Conservation (phyloP, 2,113 vertebrate genomes). For the Heliornis fulica region DNA sequence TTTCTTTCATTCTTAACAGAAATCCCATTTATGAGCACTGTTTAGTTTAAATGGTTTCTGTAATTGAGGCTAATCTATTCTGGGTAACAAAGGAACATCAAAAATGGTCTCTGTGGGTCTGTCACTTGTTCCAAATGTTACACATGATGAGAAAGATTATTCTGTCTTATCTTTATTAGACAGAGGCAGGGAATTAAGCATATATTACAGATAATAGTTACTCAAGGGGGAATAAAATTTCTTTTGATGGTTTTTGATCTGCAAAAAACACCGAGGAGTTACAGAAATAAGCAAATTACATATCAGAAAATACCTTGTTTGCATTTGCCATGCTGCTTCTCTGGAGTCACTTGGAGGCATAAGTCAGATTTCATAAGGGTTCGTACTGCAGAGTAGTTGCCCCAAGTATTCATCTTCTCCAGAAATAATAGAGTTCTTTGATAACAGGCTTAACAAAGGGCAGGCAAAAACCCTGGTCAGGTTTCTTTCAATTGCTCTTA, state of each 20-base stretch:
- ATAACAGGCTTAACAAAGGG: neutral
- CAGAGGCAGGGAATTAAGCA: constrained; percentile 5
- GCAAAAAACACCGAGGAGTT: neutral
- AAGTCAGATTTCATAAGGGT: neutral
- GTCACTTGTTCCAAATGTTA: neutral
- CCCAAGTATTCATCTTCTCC: neutral
- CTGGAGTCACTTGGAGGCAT: neutral
- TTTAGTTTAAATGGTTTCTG: neutral
- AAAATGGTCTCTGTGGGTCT: neutral
- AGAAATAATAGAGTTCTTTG: neutral
- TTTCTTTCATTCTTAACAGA: neutral
- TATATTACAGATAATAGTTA: neutral
- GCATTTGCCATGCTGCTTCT: neutral
- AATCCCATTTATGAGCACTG: neutral
- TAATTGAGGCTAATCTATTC: neutral
- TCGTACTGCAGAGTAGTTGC: neutral
- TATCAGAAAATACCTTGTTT: neutral
- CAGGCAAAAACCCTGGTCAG: neutral
- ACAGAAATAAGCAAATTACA: neutral
- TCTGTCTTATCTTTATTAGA: neutral
- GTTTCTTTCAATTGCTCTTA: neutral
- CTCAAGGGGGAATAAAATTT: neutral
- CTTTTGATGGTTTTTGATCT: neutral
- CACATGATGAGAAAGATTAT: neutral
- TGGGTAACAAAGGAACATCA: neutral